phyloP scores from a whole-genome alignment of 2,888 invertebrate genomes.

The Sphaerophoria rueppellii region DNA sequence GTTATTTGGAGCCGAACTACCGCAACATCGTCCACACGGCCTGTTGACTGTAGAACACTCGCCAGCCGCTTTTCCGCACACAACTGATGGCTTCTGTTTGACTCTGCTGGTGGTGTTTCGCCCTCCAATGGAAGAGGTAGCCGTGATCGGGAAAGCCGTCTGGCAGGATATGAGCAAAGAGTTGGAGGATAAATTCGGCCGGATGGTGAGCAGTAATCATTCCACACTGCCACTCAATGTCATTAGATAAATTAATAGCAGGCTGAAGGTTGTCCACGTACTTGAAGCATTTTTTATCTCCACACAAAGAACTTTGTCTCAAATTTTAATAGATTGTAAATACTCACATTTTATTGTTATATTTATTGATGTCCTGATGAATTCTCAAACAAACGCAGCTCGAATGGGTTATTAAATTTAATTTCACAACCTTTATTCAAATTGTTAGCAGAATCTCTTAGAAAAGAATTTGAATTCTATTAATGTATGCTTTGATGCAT shows the following conservation, averaged over 20 bases:
- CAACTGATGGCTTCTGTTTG: constrained; percentile 90
- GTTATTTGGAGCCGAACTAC: constrained; percentile 93
- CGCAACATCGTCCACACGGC: constrained; percentile 91
- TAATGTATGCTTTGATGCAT: too few species aligned
- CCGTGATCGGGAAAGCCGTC: constrained; percentile 92
- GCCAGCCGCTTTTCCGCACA: constrained; percentile 82
- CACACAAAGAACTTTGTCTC: not conserved
- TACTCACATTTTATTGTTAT: too few species aligned
- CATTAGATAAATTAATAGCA: constrained; percentile 83
- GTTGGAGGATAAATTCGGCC: constrained; percentile 86
- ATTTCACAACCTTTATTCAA: too few species aligned
- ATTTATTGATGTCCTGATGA: too few species aligned
- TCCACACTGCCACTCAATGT: constrained; percentile 92
- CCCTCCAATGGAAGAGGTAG: constrained; percentile 92
- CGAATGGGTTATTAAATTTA: too few species aligned
- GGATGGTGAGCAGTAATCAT: constrained; percentile 88
- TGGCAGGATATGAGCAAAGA: constrained; percentile 92
- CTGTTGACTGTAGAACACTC: constrained; percentile 89
- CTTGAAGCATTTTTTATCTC: not conserved
- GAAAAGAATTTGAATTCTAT: too few species aligned
- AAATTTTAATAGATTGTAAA: too few species aligned
- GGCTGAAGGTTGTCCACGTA: not conserved
- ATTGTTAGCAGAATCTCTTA: too few species aligned
- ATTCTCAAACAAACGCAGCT: too few species aligned
- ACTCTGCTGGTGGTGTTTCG: constrained; percentile 92